Evolutionary conservation across 1,140 invertebrate species (phyloP), one percentile per base, ranked within the genome.

Genomic region (Cherax quadricarinatus): DNA sequence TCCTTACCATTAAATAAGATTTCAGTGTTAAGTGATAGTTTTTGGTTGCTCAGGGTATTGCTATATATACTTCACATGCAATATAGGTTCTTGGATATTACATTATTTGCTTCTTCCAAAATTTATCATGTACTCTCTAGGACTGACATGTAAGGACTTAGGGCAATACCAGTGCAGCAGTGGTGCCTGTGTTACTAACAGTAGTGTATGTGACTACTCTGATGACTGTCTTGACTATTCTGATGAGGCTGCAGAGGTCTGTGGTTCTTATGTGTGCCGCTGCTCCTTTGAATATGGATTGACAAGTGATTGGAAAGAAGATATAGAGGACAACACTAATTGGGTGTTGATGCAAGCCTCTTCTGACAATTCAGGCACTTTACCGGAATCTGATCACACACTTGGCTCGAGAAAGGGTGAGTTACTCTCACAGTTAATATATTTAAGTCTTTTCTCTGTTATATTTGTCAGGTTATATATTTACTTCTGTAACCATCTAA

Each of bases 191-290:
- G 30, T 88, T 9, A 24, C 24, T 16, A 3, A 5, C 2, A 7
- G 24, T 9, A 12, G 6, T 10, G 18, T 60, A 6, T 88, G 86
- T 80, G 86, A 88, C 78, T 88, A 12, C 53, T 79, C 73, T 57
- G 78, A 88, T 24, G 86, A 88, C 51, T 88, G 86, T 51, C 78
- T 79, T 30, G 86, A 88, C 75, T 53, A 79, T 49, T 88, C 86
- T 53, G 86, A 88, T 21, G 86, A 88, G 30, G 41, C 57, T 18
- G 10, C n/a, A 14, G n/a, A 51, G 12, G 21, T 60, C 24, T 88
- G 86, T 48, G 10, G 24, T 1, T 51, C 48, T 49, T 88, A 10
- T n/a, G n/a, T 57, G 10, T 79, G n/a, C 75, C 86, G 86, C n/a
- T 88, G 86, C 53, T n/a, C 51, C 49, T 88, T 88, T 80, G 86